These are phyloP conservation scores for Antechinus flavipes DNA, from an alignment of 2,113 vertebrate genomes.

Conservation along the genomic window DNA sequence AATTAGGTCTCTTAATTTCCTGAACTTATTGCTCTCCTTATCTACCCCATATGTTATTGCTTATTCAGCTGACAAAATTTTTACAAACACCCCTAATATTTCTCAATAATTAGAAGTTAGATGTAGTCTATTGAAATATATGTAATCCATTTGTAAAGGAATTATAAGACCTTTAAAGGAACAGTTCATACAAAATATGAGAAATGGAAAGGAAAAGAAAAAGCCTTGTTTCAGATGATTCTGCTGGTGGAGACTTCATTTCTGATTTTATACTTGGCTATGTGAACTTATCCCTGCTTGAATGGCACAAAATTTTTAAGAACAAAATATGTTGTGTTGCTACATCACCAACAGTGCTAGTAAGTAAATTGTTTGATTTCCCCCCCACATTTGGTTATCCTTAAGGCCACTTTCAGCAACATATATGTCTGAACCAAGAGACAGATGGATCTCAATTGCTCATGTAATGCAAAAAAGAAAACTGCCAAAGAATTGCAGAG, in stretches of 20 bases:
- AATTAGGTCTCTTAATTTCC: not conserved
- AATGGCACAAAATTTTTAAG: not conserved
- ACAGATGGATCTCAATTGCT: not conserved
- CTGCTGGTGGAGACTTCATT: constrained; percentile 31
- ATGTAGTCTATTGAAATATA: constrained; percentile 28
- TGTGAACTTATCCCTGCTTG: constrained; percentile 62
- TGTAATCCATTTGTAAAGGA: not conserved
- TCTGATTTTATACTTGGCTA: constrained; percentile 42
- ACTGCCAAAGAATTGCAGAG: constrained; percentile 14
- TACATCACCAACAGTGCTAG: not conserved
- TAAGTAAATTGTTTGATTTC: not conserved
- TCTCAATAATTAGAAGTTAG: not conserved
- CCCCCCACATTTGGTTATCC: not conserved
- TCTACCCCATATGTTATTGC: not conserved
- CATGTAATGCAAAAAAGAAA: constrained; percentile 6
- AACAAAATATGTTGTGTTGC: not conserved
- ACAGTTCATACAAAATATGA: not conserved
- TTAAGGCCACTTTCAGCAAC: not conserved
- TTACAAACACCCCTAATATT: not conserved
- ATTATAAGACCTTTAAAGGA: not conserved
- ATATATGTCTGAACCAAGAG: not conserved
- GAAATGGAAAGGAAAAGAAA: not conserved
- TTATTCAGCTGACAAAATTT: constrained; percentile 12
- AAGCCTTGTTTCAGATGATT: constrained; percentile 48
- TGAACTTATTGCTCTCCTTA: not conserved